These are phyloP conservation scores for Aplodontia rufa DNA, from an alignment of 2,113 vertebrate genomes.

Conservation along the genomic window DNA sequence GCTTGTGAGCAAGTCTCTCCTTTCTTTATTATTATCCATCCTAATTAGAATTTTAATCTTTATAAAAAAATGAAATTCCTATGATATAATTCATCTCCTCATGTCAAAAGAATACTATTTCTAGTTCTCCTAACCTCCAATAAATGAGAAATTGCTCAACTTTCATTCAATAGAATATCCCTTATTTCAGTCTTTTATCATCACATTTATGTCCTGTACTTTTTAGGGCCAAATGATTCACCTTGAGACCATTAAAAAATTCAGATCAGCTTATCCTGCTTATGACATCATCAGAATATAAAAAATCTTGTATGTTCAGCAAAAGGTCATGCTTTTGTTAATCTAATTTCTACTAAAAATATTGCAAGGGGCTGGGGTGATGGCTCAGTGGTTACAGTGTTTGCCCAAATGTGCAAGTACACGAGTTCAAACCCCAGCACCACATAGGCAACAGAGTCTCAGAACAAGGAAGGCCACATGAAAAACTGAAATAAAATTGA, in stretches of 20 bases:
- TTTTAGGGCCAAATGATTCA: neutral
- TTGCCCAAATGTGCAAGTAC: too few relatives aligned
- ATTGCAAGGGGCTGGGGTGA: too few relatives aligned
- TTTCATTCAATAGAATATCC: neutral
- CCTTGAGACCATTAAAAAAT: neutral
- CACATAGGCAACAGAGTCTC: too few relatives aligned
- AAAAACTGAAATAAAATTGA: too few relatives aligned
- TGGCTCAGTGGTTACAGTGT: too few relatives aligned
- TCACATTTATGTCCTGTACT: neutral
- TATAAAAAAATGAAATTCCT: neutral
- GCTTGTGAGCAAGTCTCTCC: neutral
- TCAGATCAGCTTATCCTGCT: neutral
- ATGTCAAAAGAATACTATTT: neutral
- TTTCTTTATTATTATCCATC: neutral
- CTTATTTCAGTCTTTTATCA: neutral
- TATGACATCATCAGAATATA: neutral
- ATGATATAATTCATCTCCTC: neutral
- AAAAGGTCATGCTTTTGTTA: neutral
- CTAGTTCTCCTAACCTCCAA: neutral
- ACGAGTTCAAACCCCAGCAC: too few relatives aligned
- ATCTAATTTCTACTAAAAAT: conserved; percentile 1
- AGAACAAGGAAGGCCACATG: too few relatives aligned
- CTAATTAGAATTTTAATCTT: neutral
- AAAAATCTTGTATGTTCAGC: neutral
- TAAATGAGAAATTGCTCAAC: neutral